A percentile compares a stretch with the other conserved stretches of the same genome.
These are phyloP conservation scores for Caenorhabditis sinica DNA, from an alignment of 2,888 invertebrate species.

Conservation along the genomic window DNA sequence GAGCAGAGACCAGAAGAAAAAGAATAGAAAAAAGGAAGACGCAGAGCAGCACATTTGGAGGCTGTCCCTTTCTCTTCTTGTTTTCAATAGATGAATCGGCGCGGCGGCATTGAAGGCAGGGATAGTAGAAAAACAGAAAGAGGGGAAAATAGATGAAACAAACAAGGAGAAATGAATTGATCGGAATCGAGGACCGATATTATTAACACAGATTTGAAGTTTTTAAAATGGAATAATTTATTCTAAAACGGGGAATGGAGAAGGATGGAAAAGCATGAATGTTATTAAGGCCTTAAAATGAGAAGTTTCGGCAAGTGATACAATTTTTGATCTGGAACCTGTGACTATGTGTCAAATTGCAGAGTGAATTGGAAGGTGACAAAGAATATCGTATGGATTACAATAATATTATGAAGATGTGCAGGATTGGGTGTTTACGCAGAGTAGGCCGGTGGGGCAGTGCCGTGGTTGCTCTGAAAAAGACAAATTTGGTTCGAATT, in stretches of 20 bases:
- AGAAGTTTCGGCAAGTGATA: conserved; percentile 42
- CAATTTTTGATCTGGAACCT: conserved; percentile 38
- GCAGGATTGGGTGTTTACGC: conserved; percentile 10
- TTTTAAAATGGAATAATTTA: conserved; percentile 10
- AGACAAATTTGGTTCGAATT: background rate
- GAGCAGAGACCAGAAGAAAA: conserved; percentile 42
- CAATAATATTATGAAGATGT: background rate
- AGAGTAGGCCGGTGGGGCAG: conserved; percentile 60
- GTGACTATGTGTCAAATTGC: conserved; percentile 42
- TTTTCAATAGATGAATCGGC: conserved; percentile 43
- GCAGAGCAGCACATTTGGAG: conserved; percentile 44
- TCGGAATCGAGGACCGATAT: conserved; percentile 17
- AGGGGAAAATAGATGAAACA: conserved; percentile 32
- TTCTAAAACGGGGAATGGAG: conserved; percentile 17
- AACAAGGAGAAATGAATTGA: conserved; percentile 50
- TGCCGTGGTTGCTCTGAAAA: conserved; percentile 59
- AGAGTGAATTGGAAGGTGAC: conserved; percentile 18
- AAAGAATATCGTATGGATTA: background rate
- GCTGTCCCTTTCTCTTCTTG: conserved; percentile 28
- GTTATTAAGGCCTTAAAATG: conserved; percentile 30
- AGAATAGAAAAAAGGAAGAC: conserved; percentile 16
- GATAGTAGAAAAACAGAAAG: conserved; percentile 24
- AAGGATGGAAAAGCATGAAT: conserved; percentile 8
- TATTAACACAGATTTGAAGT: background rate
- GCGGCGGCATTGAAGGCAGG: conserved; percentile 23